Evolutionary conservation across 2,797 vertebrate genomes (phyloP).

Genomic region (Sebastes melanostomus): DNA sequence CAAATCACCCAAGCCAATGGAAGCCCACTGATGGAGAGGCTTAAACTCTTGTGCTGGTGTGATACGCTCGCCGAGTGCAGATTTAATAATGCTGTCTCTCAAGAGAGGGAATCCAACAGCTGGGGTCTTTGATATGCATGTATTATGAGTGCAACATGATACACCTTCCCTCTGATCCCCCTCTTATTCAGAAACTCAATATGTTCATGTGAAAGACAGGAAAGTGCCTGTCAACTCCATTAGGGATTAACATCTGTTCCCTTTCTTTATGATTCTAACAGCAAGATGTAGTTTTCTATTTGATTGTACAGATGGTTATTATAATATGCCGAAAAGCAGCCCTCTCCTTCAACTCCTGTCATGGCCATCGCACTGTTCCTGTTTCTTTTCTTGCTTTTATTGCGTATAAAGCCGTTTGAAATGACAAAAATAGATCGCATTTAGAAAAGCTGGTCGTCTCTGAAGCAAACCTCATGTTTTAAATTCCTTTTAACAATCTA

Average conservation of each 20-base stretch:
- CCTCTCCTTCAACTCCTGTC: constrained; percentile 52
- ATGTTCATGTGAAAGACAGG: constrained; percentile 82
- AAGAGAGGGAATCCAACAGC: constrained; percentile 93
- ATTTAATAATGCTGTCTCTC: constrained; percentile 90
- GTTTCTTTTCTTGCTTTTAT: constrained; percentile 45
- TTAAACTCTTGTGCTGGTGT: constrained; percentile 76
- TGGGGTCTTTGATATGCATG: constrained; percentile 97
- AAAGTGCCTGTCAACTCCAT: constrained; percentile 84
- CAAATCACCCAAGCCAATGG: constrained; percentile 80
- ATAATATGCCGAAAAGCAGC: constrained; percentile 61
- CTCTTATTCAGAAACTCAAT: constrained; percentile 92
- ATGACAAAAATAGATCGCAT: constrained; percentile 38
- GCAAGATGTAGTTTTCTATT: constrained; percentile 76
- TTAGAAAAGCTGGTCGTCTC: constrained; percentile 12
- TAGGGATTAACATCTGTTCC: constrained; percentile 83
- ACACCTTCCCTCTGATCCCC: constrained; percentile 92
- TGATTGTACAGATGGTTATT: constrained; percentile 80
- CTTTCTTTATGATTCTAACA: constrained; percentile 77
- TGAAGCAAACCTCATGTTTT: not conserved
- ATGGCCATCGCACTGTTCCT: constrained; percentile 34
- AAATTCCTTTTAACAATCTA: constrained; percentile 2
- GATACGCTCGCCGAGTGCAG: constrained; percentile 79
- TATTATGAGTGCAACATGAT: constrained; percentile 96
- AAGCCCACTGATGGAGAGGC: constrained; percentile 74
- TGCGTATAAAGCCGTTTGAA: constrained; percentile 31